Evolutionary conservation across 2,113 vertebrate species (phyloP), one percentile per base, ranked within the genome.

Genomic region (Neotoma lepida): DNA sequence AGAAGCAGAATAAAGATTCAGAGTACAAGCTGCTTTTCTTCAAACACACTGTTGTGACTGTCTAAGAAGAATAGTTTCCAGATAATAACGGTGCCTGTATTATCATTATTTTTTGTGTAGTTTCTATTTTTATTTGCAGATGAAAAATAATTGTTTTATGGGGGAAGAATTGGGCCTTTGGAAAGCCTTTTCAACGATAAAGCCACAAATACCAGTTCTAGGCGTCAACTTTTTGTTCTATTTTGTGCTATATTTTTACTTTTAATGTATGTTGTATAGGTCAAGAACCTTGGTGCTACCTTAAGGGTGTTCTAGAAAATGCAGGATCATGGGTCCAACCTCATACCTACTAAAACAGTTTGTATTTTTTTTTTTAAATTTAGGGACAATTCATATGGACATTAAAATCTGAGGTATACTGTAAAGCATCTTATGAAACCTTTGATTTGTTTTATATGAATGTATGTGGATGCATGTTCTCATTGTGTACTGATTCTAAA

Each of bases 101-200:
- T 90, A 44, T 89, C 26, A 90, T 91, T n/a, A 73, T 80, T 90
- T 95, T 12, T 58, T 85, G 6, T 28, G 39, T 8, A 71, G 18
- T 94, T 88, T 95, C 56, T 70, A 4, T n/a, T 86, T 96, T 91
- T 88, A 89, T 56, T 94, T 87, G 61, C 64, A 44, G 70, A 24
- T 39, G 68, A 58, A 82, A 89, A 17, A 66, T 61, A 86, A 9
- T 95, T 89, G 22, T 93, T 89, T 96, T 91, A 41, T 13, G 20
- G 0, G 54, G 12, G 41, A n/a, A 87, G 28, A 94, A 49, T 89
- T 56, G 94, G 56, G 70, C 41, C 56, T 94, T 73, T 85, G 64
- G 82, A 56, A 91, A 96, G 44, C 41, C 76, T 14, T 66, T 80
- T 89, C 66, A 93, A 94, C 86, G 68, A 89, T 24, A 49, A 44